Evolutionary conservation across 1,140 invertebrate species (phyloP).

Genomic region (Drosophila kohkoa): DNA sequence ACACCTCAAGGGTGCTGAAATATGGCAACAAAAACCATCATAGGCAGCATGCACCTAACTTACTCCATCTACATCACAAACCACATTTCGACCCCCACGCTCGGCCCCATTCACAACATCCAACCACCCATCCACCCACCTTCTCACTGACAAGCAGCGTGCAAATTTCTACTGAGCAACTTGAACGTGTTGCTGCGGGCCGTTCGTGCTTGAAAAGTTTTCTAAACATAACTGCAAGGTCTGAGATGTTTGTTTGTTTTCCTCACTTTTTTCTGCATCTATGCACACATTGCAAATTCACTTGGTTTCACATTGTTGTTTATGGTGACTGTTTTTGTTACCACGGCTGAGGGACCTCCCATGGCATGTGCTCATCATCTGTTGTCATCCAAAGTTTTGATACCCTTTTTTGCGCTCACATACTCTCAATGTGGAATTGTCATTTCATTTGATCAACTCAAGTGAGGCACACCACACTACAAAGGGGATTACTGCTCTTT

Average conservation of each 20-base stretch:
- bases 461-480: neutral
- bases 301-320: slow-evolving; percentile 53
- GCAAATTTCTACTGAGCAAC: slow-evolving; percentile 67
- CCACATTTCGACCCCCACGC: neutral
- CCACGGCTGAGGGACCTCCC: slow-evolving; percentile 21
- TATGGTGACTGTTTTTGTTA: slow-evolving; percentile 29
- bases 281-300: slow-evolving; percentile 62
- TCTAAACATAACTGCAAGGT: slow-evolving; percentile 73
- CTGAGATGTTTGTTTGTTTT: slow-evolving; percentile 38
- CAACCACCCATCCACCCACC: slow-evolving; percentile 42
- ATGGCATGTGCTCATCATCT: slow-evolving; percentile 36
- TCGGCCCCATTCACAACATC: neutral
- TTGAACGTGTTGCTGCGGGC: slow-evolving; percentile 76
- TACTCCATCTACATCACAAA: neutral
- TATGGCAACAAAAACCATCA: slow-evolving; percentile 68
- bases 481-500: slow-evolving; percentile 1
- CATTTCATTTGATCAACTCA: neutral
- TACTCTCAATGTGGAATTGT: neutral
- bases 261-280: slow-evolving; percentile 40
- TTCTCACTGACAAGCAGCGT: slow-evolving; percentile 60
- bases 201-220: slow-evolving; percentile 80
- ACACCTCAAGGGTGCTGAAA: slow-evolving; percentile 80
- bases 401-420: slow-evolving; percentile 8
- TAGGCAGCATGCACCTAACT: slow-evolving; percentile 16
- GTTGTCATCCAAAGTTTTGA: slow-evolving; percentile 31